phyloP scores from a whole-genome alignment of 2,888 invertebrate species.

The Malachius bipustulatus region DNA sequence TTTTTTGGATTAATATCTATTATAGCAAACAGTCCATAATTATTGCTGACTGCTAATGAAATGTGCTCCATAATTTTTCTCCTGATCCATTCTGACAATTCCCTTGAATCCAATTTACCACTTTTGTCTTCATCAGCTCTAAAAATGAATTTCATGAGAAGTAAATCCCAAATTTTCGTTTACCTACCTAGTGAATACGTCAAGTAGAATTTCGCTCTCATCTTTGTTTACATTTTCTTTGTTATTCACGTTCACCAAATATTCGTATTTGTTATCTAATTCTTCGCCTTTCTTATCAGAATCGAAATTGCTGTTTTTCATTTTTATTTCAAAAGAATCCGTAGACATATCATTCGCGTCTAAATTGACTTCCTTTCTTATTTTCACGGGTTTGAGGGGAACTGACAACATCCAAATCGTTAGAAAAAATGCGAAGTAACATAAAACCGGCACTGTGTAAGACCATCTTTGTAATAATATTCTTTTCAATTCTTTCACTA shows the following conservation, averaged over 20 bases:
- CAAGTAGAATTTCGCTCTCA: constrained; percentile 31
- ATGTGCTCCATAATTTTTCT: constrained; percentile 57
- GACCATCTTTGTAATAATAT: constrained; percentile 40
- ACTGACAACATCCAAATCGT: constrained; percentile 42
- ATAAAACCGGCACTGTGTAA: constrained; percentile 41
- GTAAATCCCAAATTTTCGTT: constrained; percentile 2
- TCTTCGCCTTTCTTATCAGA: constrained; percentile 38
- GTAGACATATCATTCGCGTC: constrained; percentile 24
- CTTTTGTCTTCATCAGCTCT: constrained; percentile 52
- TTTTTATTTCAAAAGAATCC: constrained; percentile 32
- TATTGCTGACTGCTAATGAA: constrained; percentile 51
- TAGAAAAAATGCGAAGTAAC: constrained; percentile 43
- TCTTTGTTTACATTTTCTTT: constrained; percentile 31
- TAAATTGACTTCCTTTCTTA: constrained; percentile 20
- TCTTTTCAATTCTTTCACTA: constrained; percentile 12
- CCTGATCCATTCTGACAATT: constrained; percentile 55
- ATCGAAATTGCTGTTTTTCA: constrained; percentile 42
- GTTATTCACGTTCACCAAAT: constrained; percentile 33
- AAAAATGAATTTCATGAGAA: constrained; percentile 18
- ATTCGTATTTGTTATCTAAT: constrained; percentile 41
- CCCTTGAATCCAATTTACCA: constrained; percentile 45
- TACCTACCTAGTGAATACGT: constrained; percentile 36
- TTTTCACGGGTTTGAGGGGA: constrained; percentile 32
- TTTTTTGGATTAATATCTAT: constrained; percentile 56
- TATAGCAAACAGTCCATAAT: constrained; percentile 51